These are phyloP conservation scores for Scylla paramamosain DNA, from an alignment of 1,140 invertebrate genomes.

Conservation along the genomic window DNA sequence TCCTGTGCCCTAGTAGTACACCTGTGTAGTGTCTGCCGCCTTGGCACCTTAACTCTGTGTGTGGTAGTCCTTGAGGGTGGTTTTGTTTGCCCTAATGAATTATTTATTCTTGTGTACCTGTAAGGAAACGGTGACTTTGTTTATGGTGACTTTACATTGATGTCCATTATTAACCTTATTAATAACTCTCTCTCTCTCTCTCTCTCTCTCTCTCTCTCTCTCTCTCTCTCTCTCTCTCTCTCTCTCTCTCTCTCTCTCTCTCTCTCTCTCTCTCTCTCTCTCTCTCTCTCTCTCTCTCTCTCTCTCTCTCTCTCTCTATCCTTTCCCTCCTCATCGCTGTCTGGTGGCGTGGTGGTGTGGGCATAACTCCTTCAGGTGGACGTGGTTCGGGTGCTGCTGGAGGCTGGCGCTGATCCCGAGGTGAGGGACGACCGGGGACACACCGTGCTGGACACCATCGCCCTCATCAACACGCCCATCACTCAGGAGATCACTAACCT, in stretches of 20 bases:
- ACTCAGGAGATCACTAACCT: constrained; percentile 91
- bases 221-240: neutral
- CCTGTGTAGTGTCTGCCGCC: neutral
- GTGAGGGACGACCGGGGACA: constrained; percentile 89
- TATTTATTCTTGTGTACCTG: no score
- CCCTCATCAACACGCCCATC: constrained; percentile 93
- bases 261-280: no score
- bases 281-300: neutral
- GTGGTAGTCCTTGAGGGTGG: neutral
- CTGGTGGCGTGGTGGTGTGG: neutral
- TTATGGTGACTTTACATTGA: neutral
- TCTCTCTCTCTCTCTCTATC: neutral
- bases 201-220: neutral
- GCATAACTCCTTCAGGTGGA: constrained; percentile 82
- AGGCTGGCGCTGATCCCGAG: constrained; percentile 90
- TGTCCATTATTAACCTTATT: neutral
- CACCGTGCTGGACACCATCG: constrained; percentile 93
- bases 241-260: neutral
- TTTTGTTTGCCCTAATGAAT: no score
- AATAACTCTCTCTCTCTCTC: neutral
- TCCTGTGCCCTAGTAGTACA: neutral
- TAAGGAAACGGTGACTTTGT: neutral
- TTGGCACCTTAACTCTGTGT: neutral
- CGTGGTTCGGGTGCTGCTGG: constrained; percentile 91
- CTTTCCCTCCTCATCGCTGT: no score